phyloP scores from a whole-genome alignment of 2,888 invertebrate species.

The Meteorus cinctellus region DNA sequence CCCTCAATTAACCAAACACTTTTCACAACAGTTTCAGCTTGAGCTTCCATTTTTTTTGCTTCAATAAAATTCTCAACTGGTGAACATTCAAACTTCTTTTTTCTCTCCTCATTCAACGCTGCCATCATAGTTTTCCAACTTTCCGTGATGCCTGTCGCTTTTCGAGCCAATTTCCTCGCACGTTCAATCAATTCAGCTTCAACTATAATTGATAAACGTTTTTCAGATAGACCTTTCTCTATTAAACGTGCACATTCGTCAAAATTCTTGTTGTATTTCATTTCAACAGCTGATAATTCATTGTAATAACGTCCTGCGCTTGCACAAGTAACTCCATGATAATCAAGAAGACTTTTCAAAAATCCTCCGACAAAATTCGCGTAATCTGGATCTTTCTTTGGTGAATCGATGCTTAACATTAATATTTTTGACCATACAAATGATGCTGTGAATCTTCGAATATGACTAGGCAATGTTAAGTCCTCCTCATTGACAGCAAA shows the following conservation, averaged over 20 bases:
- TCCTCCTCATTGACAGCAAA: background rate
- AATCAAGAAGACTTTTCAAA: background rate
- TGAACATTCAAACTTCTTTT: constrained; percentile 30
- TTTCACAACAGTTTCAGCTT: constrained; percentile 53
- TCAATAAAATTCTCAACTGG: constrained; percentile 45
- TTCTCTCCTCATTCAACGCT: background rate
- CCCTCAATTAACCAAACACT: constrained; percentile 61
- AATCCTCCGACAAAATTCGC: background rate
- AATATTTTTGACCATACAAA: constrained; percentile 66
- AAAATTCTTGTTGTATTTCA: background rate
- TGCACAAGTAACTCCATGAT: background rate
- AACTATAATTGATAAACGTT: background rate
- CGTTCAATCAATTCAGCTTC: constrained; percentile 57
- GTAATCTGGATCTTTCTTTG: constrained; percentile 58
- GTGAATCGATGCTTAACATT: constrained; percentile 63
- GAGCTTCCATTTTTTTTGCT: constrained; percentile 45
- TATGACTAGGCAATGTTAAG: constrained; percentile 59
- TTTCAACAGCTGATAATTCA: constrained; percentile 1
- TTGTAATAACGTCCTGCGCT: background rate
- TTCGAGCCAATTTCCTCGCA: constrained; percentile 57
- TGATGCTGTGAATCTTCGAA: constrained; percentile 59
- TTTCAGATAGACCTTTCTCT: background rate
- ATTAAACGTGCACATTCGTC: constrained; percentile 1
- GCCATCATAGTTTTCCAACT: constrained; percentile 50
- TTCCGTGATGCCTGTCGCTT: constrained; percentile 55